phyloP scores from a whole-genome alignment of 2,797 vertebrate genomes.

The Hybognathus amarus region DNA sequence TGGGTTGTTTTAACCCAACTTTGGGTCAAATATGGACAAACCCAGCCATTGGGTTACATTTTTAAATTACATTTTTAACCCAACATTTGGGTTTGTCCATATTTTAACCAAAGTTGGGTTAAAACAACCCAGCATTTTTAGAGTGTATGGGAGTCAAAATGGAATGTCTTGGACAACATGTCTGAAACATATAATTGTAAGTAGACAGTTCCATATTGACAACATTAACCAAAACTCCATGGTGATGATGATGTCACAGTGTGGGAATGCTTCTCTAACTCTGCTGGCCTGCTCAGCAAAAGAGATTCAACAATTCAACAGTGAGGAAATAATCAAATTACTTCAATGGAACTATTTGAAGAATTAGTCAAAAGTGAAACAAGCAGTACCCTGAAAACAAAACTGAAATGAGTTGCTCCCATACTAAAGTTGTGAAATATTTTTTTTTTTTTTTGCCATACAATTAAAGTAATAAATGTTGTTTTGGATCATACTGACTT shows the following conservation, averaged over 20 bases:
- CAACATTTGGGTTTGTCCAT: no score
- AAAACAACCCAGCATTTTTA: no score
- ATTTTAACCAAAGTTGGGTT: no score
- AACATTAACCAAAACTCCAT: not conserved
- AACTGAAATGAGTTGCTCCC: not conserved
- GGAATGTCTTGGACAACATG: not conserved
- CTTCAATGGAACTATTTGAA: not conserved
- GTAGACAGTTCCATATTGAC: not conserved
- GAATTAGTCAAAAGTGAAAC: no score
- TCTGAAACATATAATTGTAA: not conserved
- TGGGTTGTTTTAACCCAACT: no score
- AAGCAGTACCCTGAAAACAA: not conserved
- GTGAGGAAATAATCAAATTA: not conserved
- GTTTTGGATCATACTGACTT: no score
- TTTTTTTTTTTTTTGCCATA: no score
- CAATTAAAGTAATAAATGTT: no score
- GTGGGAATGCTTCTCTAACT: conserved; percentile 1
- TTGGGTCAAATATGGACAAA: not conserved
- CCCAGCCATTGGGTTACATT: no score
- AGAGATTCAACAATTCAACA: not conserved
- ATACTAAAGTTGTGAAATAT: no score
- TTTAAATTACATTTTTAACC: no score
- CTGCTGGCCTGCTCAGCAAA: not conserved
- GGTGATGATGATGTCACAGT: not conserved
- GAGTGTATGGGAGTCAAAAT: not conserved